Percentiles rank a stretch among this genome's conserved stretches.
Evolutionary conservation across 1,140 invertebrate species (phyloP).

Genomic region (Pomacea maculata): DNA sequence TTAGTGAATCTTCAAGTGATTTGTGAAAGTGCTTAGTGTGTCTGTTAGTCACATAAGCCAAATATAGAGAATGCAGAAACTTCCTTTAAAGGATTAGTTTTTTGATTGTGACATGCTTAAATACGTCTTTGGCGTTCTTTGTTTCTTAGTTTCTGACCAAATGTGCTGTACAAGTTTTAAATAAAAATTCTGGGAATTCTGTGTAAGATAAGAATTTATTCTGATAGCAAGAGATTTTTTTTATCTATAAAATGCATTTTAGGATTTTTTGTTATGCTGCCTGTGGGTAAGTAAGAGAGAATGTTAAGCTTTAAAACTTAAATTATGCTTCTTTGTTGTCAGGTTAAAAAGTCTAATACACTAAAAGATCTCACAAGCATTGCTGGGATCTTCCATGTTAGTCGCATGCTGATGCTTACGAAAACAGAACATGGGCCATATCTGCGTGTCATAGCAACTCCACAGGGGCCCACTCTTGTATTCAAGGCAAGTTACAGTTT

Average conservation of each 20-base stretch:
- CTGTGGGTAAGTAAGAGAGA: not conserved
- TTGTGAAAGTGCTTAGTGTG: not conserved
- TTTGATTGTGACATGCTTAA: not conserved
- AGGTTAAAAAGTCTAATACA: conserved; percentile 86
- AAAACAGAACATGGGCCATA: conserved; percentile 84
- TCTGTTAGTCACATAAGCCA: not conserved
- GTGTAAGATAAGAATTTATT: not conserved
- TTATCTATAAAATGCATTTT: not conserved
- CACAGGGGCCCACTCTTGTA: conserved; percentile 77
- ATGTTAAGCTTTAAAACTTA: not conserved
- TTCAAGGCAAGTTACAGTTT: conserved; percentile 75
- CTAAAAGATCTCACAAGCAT: conserved; percentile 94
- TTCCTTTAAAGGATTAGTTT: not conserved
- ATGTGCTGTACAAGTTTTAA: not conserved
- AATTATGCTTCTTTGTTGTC: conserved; percentile 59
- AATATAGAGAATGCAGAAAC: not conserved
- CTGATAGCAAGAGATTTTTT: not conserved
- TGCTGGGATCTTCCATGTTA: conserved; percentile 87
- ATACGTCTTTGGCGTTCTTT: not conserved
- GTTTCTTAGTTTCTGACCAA: not conserved
- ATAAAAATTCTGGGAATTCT: not conserved
- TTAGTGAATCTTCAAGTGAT: not conserved
- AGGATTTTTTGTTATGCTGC: not conserved
- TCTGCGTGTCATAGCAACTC: conserved; percentile 81
- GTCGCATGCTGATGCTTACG: conserved; percentile 88